Evolutionary conservation across 2,797 vertebrate genomes (phyloP).

Genomic region (Trachurus trachurus): DNA sequence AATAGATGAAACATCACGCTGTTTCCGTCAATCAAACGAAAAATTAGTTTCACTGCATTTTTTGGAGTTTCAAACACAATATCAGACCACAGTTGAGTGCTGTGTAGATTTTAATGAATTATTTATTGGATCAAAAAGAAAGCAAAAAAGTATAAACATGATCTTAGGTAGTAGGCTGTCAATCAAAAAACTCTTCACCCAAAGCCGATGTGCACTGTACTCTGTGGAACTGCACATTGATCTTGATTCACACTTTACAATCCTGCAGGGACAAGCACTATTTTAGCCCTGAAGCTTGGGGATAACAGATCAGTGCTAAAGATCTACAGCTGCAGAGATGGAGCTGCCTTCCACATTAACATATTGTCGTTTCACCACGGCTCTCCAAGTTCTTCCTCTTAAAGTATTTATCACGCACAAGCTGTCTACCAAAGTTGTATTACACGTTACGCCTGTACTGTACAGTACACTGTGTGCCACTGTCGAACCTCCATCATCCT

Average conservation of each 20-base stretch:
- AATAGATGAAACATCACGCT: conserved; percentile 36
- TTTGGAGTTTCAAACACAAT: conserved; percentile 20
- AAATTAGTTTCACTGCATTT: conserved; percentile 1
- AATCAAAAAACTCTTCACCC: background rate
- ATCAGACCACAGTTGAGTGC: background rate
- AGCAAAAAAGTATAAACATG: background rate
- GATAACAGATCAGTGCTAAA: background rate
- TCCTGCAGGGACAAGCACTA: background rate
- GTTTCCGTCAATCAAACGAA: conserved; percentile 44
- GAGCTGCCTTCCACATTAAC: background rate
- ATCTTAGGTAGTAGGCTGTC: background rate
- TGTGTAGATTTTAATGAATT: background rate
- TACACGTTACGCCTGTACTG: too few relatives aligned
- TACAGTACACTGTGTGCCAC: too few relatives aligned
- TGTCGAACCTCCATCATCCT: too few relatives aligned
- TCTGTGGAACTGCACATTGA: background rate
- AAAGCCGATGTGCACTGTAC: background rate
- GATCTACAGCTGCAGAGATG: background rate
- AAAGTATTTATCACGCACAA: background rate
- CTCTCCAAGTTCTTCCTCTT: background rate
- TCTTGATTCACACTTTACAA: background rate
- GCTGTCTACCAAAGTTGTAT: too few relatives aligned
- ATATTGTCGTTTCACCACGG: background rate
- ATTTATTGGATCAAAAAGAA: conserved; percentile 11
- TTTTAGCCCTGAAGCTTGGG: background rate